Evolutionary conservation across 2,113 vertebrate genomes (phyloP), one percentile per base, ranked within the genome.

Genomic region (Megaptera novaeangliae): DNA sequence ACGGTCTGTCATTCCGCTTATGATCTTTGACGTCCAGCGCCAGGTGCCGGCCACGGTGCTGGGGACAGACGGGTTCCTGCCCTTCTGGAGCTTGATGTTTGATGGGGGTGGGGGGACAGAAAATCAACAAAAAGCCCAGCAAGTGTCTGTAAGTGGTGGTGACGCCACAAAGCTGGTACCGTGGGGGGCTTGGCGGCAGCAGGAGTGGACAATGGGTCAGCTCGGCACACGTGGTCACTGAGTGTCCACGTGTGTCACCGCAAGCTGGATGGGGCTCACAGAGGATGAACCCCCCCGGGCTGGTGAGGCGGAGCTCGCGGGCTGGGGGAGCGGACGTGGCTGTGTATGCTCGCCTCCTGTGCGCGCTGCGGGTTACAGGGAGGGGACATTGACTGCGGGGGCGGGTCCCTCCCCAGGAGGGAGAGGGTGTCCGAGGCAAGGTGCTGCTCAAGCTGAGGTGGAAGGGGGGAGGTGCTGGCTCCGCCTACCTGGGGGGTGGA

Each of bases 281-380:
- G 29, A 14, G 8, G n/a, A 13, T 1, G 15, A 0, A 0, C 25
- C 10, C 1, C 55, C 2, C 55, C 1, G 5, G 13, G 7, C 10
- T n/a, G 6, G 8, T 31, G 31, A 20, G 0, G 9, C 2, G 0
- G 15, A 11, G n/a, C 85, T 29, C 1, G 2, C 0, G 14, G 13
- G 10, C 5, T 11, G 52, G 5, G 21, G 10, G 41, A 41, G 27
- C 27, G 0, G 27, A 10, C 0, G 4, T 0, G 1, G 39, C 15
- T 3, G 77, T 18, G 20, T 3, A 1, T 2, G 17, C 31, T 20
- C 0, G 20, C 46, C 27, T 29, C 9, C 61, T 31, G 0, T 1
- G 8, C 1, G 0, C 0, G n/a, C 25, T 17, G 15, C 4, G 20
- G 6, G 20, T 57, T 0, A 18, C 55, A 57, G 55, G 55, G 72